Percentiles rank a stretch among this genome's conserved stretches.
Evolutionary conservation across 2,888 invertebrate genomes (phyloP).

Genomic region (Tuberolachnus salignus): DNA sequence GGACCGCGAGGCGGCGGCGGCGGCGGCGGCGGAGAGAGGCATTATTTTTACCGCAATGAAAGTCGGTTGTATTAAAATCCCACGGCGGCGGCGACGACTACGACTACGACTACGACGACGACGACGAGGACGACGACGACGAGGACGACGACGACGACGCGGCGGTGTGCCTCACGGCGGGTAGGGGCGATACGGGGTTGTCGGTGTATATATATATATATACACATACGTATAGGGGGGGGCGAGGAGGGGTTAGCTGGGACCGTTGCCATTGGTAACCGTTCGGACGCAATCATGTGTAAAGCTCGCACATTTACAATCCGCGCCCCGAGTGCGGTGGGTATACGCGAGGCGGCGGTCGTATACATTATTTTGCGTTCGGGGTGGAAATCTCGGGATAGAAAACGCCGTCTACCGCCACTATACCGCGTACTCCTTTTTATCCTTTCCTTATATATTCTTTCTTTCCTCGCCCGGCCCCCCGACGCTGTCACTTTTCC

Average conservation of each 20-base stretch:
- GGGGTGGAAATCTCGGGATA: slow-evolving; percentile 49
- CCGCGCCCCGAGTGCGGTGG: neutral
- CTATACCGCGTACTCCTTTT: no score
- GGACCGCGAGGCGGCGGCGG: neutral
- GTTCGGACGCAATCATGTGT: slow-evolving; percentile 56
- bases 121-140: neutral
- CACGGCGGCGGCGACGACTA: slow-evolving; percentile 40
- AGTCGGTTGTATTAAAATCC: slow-evolving; percentile 56
- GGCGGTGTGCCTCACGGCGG: neutral
- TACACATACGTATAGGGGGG: no score
- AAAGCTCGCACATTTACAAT: slow-evolving; percentile 55
- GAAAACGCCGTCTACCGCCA: no score
- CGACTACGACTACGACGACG: no score
- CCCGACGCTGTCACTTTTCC: no score
- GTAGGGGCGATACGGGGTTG: no score
- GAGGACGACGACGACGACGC: neutral
- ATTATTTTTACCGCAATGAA: slow-evolving; percentile 55
- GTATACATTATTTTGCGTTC: slow-evolving; percentile 53
- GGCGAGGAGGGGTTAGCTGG: neutral
- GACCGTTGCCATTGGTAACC: slow-evolving; percentile 52
- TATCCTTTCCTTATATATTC: slow-evolving; percentile 50
- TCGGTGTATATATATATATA: no score
- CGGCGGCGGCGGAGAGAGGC: slow-evolving; percentile 8
- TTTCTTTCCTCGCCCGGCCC: neutral
- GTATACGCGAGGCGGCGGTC: neutral